Evolutionary conservation across 2,888 invertebrate genomes (phyloP).

Genomic region (Folsomia candida): DNA sequence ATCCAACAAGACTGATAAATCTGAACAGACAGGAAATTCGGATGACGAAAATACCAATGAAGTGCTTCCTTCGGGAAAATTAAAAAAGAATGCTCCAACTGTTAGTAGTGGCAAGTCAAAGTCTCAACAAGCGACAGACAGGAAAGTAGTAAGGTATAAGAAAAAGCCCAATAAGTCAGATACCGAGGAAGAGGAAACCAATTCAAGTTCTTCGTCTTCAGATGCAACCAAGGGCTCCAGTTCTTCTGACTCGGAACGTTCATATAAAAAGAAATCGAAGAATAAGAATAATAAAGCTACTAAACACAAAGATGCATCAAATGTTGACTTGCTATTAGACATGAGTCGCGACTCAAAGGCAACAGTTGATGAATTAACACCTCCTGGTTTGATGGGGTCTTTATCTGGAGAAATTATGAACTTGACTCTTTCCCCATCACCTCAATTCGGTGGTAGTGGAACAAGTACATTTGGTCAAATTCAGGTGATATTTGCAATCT

Average conservation of each 20-base stretch:
- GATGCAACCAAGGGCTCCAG: constrained; percentile 25
- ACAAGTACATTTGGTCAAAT: neutral
- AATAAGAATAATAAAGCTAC: constrained; percentile 46
- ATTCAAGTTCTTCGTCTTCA: constrained; percentile 27
- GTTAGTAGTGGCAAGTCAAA: constrained; percentile 14
- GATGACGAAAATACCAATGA: constrained; percentile 34
- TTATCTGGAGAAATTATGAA: constrained; percentile 16
- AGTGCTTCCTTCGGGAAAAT: constrained; percentile 22
- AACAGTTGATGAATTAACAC: constrained; percentile 35
- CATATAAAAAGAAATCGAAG: constrained; percentile 42
- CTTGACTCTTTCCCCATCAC: constrained; percentile 7
- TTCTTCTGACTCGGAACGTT: constrained; percentile 49
- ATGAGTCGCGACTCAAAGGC: constrained; percentile 25
- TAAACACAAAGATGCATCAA: constrained; percentile 53
- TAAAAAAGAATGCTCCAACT: constrained; percentile 20
- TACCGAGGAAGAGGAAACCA: constrained; percentile 33
- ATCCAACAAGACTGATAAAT: constrained; percentile 30
- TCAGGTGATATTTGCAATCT: no score
- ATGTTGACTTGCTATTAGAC: constrained; percentile 43
- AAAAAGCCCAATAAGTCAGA: constrained; percentile 33
- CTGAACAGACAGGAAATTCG: constrained; percentile 42
- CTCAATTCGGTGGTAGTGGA: neutral
- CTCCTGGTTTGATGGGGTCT: constrained; percentile 11
- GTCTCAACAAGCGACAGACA: constrained; percentile 19
- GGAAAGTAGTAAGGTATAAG: constrained; percentile 46